Percentiles rank a stretch among this genome's conserved stretches.
phyloP scores from a whole-genome alignment of 2,888 invertebrate genomes.

The Hydriomena furcata region DNA sequence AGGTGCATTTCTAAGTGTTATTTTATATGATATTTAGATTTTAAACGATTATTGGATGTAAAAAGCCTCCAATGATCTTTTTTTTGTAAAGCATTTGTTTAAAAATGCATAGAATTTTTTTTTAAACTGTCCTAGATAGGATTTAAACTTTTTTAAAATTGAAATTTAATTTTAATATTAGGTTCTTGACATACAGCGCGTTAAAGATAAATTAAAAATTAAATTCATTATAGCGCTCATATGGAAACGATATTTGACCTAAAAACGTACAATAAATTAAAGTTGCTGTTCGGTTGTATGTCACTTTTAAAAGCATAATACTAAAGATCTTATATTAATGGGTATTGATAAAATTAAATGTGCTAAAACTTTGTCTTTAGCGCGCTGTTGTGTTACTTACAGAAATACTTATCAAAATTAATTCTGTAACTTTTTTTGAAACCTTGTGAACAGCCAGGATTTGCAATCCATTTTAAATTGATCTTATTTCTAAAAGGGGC shows the following conservation, averaged over 20 bases:
- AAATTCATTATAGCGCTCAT: neutral
- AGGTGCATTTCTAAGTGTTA: slow-evolving; percentile 71
- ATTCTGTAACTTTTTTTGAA: slow-evolving; percentile 3
- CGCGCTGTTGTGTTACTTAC: slow-evolving; percentile 4
- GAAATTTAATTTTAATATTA: slow-evolving; percentile 7
- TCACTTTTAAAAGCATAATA: too few species aligned
- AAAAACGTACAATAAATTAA: too few species aligned
- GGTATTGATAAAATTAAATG: too few species aligned
- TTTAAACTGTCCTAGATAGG: slow-evolving; percentile 8
- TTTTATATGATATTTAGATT: slow-evolving; percentile 54
- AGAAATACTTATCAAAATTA: neutral
- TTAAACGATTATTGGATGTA: slow-evolving; percentile 53
- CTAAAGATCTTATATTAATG: too few species aligned
- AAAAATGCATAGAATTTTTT: slow-evolving; percentile 70
- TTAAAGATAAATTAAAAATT: slow-evolving; percentile 1
- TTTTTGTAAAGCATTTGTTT: slow-evolving; percentile 72
- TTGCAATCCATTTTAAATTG: too few species aligned
- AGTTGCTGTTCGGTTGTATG: too few species aligned
- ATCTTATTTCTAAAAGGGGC: neutral
- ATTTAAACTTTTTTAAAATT: too few species aligned
- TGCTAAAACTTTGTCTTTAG: slow-evolving; percentile 5
- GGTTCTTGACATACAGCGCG: slow-evolving; percentile 11
- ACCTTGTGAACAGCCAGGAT: neutral
- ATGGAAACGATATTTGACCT: too few species aligned
- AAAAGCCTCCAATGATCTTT: slow-evolving; percentile 53